A percentile compares a stretch with the other conserved stretches of the same genome.
These are phyloP conservation scores for Callaeas wilsoni DNA, from an alignment of 2,113 vertebrate genomes.

Conservation along the genomic window DNA sequence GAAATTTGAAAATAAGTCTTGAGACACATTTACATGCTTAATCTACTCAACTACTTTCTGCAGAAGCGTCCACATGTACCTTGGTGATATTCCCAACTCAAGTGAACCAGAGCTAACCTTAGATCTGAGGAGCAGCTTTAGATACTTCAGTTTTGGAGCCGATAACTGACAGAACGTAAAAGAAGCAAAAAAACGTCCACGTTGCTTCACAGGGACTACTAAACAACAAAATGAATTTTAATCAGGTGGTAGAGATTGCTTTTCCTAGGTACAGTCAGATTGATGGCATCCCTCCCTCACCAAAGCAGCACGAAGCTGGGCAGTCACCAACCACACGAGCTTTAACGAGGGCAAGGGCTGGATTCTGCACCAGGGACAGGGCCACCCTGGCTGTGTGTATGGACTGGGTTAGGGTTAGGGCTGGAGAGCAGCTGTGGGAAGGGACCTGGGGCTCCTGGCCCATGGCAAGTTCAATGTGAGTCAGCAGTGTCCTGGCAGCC, in stretches of 20 bases:
- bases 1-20: neutral
- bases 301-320: neutral
- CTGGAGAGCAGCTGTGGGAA: neutral
- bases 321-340: rapidly evolving
- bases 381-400: neutral
- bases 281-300: too few species aligned
- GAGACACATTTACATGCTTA: neutral
- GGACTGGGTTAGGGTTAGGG: neutral
- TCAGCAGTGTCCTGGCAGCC: neutral
- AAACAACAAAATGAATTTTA: neutral
- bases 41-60: neutral
- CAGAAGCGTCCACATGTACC: neutral
- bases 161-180: neutral
- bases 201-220: neutral
- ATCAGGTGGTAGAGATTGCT: neutral
- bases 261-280: neutral
- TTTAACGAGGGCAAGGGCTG: neutral
- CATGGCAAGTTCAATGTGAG: rapidly evolving
- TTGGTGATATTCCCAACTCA: neutral
- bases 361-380: neutral
- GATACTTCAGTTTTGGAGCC: neutral
- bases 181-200: neutral
- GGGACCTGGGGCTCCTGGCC: neutral
- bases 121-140: neutral
- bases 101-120: neutral